Evolutionary conservation across 2,113 vertebrate genomes (phyloP), one percentile per base, ranked within the genome.

Genomic region (Egretta garzetta): DNA sequence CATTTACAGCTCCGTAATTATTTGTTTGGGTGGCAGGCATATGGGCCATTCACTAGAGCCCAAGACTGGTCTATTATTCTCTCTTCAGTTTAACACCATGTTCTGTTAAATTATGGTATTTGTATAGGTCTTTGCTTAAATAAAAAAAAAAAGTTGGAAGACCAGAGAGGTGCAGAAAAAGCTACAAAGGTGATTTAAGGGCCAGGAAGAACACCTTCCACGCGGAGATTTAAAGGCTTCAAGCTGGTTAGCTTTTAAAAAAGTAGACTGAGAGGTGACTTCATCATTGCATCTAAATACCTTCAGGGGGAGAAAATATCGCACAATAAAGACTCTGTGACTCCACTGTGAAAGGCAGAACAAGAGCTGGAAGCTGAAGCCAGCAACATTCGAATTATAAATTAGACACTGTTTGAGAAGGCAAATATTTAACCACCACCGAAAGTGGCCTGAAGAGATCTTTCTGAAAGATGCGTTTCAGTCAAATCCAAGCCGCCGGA

Each of bases 121-220:
- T 84, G 80, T 83, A 18, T 47, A 83, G 63, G 59, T 73, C 30
- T 88, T 45, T 58, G 33, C 68, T 82, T 85, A 79, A 82, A 89
- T 64, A n/a, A 50, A 67, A 88, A 58, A 43, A 24, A 35, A 33
- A 64, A 39, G 10, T 50, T 76, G 47, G 30, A 93, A 72, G 13
- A 80, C 22, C 30, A 19, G 33, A 58, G 59, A 71, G 47, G 22
- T 39, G 21, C 33, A 77, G 67, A 14, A 63, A 90, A 85, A 83
- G 64, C 50, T 72, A 39, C 82, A 50, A 70, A 67, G 60, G 24
- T 93, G 82, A 95, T 95, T 94, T 97, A 94, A 93, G 53, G 75
- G 56, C 55, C 55, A 59, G 52, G 47, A 92, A 86, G 72, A 92
- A 19, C 59, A 80, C 41, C 37, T 85, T 90, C 71, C 18, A 63